Percentiles rank a stretch among this genome's conserved stretches.
Evolutionary conservation across 53 echinoderm and acorn worm genomes (phyloP).

Genomic region (Apostichopus leukothele): DNA sequence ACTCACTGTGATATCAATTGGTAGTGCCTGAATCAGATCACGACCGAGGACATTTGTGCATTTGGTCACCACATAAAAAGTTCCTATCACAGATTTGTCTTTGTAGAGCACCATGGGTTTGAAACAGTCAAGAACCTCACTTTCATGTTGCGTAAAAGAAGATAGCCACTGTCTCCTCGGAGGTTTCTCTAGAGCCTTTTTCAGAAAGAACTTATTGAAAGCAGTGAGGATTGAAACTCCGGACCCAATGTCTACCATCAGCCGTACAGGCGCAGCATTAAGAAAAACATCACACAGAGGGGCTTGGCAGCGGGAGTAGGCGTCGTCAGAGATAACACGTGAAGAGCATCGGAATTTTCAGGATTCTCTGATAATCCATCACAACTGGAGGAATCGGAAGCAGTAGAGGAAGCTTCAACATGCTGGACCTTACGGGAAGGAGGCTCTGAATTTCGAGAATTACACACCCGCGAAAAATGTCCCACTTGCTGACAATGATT

Average conservation of each 20-base stretch:
- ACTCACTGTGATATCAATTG: background rate
- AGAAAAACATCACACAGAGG: background rate
- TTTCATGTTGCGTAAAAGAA: background rate
- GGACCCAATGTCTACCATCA: background rate
- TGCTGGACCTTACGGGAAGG: constrained; percentile 11
- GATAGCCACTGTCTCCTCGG: background rate
- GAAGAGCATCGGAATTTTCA: background rate
- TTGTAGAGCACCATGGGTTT: background rate
- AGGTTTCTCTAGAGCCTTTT: background rate
- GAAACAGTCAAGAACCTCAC: background rate
- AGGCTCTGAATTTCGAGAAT: background rate
- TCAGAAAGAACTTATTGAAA: constrained; percentile 1
- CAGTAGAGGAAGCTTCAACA: constrained; percentile 6
- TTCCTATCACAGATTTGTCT: background rate
- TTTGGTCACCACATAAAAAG: background rate
- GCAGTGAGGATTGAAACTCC: background rate
- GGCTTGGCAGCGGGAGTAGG: background rate
- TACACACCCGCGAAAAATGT: too few species aligned
- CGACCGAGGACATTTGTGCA: background rate
- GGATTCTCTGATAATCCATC: background rate
- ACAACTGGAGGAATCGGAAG: background rate
- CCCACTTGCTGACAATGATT: too few species aligned
- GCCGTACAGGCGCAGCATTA: background rate
- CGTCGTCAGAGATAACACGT: too few species aligned
- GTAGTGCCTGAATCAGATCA: background rate